Percentiles rank a stretch among this genome's conserved stretches.
Evolutionary conservation across 2,797 vertebrate species (phyloP).

Genomic region (Brachymystax lenok): DNA sequence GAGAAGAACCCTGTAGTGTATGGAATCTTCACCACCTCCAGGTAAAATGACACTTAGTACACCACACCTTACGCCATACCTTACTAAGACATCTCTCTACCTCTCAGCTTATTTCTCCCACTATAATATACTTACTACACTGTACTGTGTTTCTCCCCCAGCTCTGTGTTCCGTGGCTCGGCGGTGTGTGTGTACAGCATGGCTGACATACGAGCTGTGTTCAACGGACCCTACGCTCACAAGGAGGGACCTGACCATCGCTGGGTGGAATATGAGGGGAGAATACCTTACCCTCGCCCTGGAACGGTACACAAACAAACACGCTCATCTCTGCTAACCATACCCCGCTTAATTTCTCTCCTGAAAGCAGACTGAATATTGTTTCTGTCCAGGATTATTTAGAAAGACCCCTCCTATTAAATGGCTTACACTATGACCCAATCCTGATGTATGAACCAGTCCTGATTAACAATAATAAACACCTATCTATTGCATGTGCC

Average conservation of each 20-base stretch:
- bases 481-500: neutral
- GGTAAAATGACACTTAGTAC: slow-evolving; percentile 68
- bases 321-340: neutral
- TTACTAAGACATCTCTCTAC: neutral
- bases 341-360: neutral
- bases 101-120: neutral
- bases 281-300: slow-evolving; percentile 93
- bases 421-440: neutral
- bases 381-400: neutral
- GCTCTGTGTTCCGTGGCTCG: slow-evolving; percentile 95
- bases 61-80: too few relatives aligned
- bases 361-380: neutral
- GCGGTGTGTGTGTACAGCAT: slow-evolving; percentile 97
- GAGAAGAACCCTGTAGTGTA: slow-evolving; percentile 91
- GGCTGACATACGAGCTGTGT: slow-evolving; percentile 91
- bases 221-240: slow-evolving; percentile 95
- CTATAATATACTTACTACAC: neutral
- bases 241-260: slow-evolving; percentile 94
- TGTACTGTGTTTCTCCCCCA: slow-evolving; percentile 55
- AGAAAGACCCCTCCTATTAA: neutral
- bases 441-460: neutral
- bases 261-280: slow-evolving; percentile 95
- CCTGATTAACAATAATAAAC: neutral
- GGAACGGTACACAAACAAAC: slow-evolving; percentile 83
- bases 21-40: slow-evolving; percentile 95